These are phyloP conservation scores for Eurytemora carolleeae DNA, from an alignment of 1,140 invertebrate species.

Conservation along the genomic window DNA sequence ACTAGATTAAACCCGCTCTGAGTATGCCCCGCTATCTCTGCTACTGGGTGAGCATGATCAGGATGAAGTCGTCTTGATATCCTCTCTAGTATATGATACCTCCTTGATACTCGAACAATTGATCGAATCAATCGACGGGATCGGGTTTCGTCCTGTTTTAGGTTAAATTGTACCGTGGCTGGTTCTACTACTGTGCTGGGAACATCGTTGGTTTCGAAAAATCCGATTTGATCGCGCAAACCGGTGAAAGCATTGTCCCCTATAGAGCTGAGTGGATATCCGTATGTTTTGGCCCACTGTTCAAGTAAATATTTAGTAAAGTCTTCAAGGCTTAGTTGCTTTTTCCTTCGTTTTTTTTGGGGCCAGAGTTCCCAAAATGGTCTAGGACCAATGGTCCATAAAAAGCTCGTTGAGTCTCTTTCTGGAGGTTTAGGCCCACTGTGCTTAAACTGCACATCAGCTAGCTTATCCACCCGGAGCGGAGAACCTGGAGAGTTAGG, in stretches of 20 bases:
- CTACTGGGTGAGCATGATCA: too few species aligned
- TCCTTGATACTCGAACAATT: background rate
- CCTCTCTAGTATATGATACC: background rate
- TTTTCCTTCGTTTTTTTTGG: slow-evolving; percentile 10
- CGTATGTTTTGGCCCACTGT: slow-evolving; percentile 7
- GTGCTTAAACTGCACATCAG: slow-evolving; percentile 9
- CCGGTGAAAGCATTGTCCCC: background rate
- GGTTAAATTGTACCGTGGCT: background rate
- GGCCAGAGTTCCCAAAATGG: slow-evolving; percentile 14
- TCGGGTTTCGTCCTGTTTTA: slow-evolving; percentile 3
- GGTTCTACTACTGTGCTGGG: background rate
- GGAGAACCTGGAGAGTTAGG: slow-evolving; percentile 9
- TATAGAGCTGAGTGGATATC: background rate
- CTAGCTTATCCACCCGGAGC: slow-evolving; percentile 4
- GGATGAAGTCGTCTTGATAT: background rate
- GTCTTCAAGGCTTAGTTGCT: slow-evolving; percentile 3
- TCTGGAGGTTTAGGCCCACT: background rate
- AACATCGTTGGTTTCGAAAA: background rate
- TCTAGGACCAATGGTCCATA: slow-evolving; percentile 11
- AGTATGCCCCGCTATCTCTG: too few species aligned
- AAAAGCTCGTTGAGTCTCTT: background rate
- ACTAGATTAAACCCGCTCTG: too few species aligned
- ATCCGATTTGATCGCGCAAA: background rate
- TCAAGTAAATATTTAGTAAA: slow-evolving; percentile 3
- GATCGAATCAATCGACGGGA: slow-evolving; percentile 7